Evolutionary conservation across 30 jellyfish, hydroid and myxozoan species (phyloP), one percentile per base, ranked within the genome.

Genomic region (Aurelia aurita): DNA sequence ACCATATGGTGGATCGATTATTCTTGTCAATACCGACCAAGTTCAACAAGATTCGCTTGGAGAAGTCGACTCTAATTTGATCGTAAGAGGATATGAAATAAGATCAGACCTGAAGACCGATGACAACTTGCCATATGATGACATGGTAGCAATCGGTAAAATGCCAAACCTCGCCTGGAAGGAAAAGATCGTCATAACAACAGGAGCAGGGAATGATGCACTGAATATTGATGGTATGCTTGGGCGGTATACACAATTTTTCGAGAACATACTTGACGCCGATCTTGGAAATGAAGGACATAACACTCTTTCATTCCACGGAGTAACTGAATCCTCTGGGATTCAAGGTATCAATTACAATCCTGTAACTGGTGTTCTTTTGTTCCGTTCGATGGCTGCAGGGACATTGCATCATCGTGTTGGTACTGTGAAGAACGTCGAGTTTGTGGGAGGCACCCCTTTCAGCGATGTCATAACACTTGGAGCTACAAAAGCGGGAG

Each of bases 161-260:
- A 60, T 79, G 90, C 44, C 54, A 23, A 79, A 22, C 26, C 19
- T 79, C 7, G 83, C 44, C 32, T 11, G 65, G 19, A 85, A 35
- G 34, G 83, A 60, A 44, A 28, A n/a, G n/a, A 62, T 79, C 28
- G 26, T 10, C 46, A 45, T 79, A 13, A 29, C 45, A 12, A 79
- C 60, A 14, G 90, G 90, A 23, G 55, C 54, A 3, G 90, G 90
- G 54, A 79, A 79, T 63, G 90, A 79, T 79, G 87, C 82, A 1
- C 55, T 79, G 32, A 79, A 79, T 58, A 75, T 75, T n/a, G 87
- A 75, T 66, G 87, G 87, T 19, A 58, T 27, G 34, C 10, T 57
- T 27, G 87, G 87, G 27, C 29, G 0, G 25, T 16, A n/a, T 20
- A 20, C 26, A 3, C 0, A 25, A 21, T 2, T 7, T 26, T 26